Percentiles rank a stretch among this genome's conserved stretches.
Conservation (phyloP, 2,113 vertebrate genomes). For the Octodon degus region DNA sequence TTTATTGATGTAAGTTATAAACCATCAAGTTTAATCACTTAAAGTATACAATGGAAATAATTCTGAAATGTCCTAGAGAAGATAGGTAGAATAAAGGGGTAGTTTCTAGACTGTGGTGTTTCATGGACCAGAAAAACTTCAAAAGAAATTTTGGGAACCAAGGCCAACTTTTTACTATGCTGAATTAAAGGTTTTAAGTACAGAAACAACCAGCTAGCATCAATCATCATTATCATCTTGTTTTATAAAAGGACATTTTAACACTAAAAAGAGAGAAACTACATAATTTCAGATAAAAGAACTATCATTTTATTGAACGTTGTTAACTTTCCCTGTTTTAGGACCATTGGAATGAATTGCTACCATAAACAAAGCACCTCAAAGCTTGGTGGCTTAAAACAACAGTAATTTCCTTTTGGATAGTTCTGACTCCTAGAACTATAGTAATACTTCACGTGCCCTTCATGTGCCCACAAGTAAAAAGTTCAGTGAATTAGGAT, state of each 20-base stretch:
- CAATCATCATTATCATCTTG: conserved; percentile 47
- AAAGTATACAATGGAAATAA: conserved; percentile 47
- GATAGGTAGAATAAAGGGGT: conserved; percentile 4
- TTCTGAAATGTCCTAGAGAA: conserved; percentile 28
- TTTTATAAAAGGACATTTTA: conserved; percentile 72
- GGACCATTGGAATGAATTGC: conserved; percentile 49
- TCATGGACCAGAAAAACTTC: conserved; percentile 56
- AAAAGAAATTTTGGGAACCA: conserved; percentile 41
- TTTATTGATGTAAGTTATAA: conserved; percentile 58
- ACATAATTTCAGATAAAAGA: conserved; percentile 42
- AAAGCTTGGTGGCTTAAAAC: conserved; percentile 43
- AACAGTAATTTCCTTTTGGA: conserved; percentile 58
- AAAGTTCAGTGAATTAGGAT: not conserved
- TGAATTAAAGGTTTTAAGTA: conserved; percentile 56
- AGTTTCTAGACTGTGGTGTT: conserved; percentile 62
- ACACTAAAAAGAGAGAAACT: conserved; percentile 57
- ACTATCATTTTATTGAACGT: conserved; percentile 46
- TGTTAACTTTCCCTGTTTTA: conserved; percentile 61
- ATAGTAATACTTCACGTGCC: not conserved
- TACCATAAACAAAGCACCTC: conserved; percentile 57
- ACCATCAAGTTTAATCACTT: conserved; percentile 33
- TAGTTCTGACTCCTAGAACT: conserved; percentile 47
- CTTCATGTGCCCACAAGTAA: conserved; percentile 38
- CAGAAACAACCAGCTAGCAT: conserved; percentile 49
- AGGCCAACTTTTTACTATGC: conserved; percentile 43